phyloP scores from a whole-genome alignment of 2,797 vertebrate genomes.

The Lemur catta region DNA sequence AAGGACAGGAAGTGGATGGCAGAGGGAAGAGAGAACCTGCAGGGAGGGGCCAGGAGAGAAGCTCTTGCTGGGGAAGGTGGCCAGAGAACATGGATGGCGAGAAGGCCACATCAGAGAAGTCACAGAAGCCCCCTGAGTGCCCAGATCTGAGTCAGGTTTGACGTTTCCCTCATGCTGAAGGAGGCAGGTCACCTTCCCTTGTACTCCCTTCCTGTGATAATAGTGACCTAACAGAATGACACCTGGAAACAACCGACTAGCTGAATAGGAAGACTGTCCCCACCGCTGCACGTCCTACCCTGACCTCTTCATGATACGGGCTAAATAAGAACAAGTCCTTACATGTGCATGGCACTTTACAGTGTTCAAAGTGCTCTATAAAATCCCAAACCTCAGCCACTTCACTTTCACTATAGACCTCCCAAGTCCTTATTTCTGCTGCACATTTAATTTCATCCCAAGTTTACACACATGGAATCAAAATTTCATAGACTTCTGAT shows the following conservation, averaged over 20 bases:
- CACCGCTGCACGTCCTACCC: not conserved
- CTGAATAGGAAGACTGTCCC: not conserved
- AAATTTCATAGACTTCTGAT: not conserved
- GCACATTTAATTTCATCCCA: not conserved
- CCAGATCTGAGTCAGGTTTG: too few species aligned
- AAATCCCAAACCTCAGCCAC: not conserved
- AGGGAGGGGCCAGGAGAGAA: not conserved
- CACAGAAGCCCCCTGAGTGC: not conserved
- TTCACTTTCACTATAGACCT: not conserved
- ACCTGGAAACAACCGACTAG: not conserved
- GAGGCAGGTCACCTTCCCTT: not conserved
- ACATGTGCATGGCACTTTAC: not conserved
- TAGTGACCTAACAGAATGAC: not conserved
- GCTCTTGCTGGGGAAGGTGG: not conserved
- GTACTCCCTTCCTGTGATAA: not conserved
- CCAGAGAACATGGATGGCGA: not conserved
- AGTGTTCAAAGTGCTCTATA: not conserved
- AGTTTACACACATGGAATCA: not conserved
- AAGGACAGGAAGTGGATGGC: not conserved
- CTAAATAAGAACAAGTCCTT: not conserved
- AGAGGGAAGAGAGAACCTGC: not conserved
- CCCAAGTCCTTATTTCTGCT: not conserved
- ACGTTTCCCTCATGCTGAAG: not conserved
- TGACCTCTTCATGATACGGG: not conserved
- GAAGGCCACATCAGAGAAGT: not conserved